These are phyloP conservation scores for Corythaixoides concolor DNA, from an alignment of 2,113 vertebrate species.

Conservation along the genomic window DNA sequence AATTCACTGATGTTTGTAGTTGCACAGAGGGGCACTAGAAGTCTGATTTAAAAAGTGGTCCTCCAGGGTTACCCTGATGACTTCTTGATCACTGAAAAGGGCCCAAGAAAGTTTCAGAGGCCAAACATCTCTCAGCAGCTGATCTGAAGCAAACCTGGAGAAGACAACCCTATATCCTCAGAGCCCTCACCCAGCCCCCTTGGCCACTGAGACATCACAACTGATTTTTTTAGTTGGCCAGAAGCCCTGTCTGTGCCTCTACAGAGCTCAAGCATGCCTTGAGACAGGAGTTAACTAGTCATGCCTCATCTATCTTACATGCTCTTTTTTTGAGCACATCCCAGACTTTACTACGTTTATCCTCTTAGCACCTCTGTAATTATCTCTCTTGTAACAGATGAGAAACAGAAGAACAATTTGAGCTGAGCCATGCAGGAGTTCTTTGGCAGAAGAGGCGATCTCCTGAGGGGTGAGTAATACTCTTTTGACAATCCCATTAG, in stretches of 20 bases:
- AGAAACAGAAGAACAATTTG: slow-evolving; percentile 37
- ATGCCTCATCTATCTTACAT: not conserved
- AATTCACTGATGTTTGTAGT: not conserved
- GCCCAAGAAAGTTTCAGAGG: not conserved
- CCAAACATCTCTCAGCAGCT: not conserved
- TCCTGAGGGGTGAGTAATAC: slow-evolving; percentile 8
- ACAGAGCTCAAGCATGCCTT: not conserved
- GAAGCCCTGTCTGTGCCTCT: not conserved
- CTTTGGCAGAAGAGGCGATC: not conserved
- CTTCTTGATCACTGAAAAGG: not conserved
- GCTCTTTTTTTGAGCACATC: not conserved
- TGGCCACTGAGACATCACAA: accelerated
- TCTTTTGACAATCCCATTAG: slow-evolving; percentile 31
- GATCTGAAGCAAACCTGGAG: not conserved
- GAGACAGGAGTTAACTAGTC: not conserved
- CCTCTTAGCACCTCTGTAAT: slow-evolving; percentile 57
- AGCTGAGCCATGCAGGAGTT: not conserved
- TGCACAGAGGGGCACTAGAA: not conserved
- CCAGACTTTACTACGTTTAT: not conserved
- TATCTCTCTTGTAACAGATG: slow-evolving; percentile 16
- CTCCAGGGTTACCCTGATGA: not conserved
- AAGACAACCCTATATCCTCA: not conserved
- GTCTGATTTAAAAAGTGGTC: not conserved
- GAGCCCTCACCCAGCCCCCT: not conserved
- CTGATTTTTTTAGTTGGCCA: not conserved